Evolutionary conservation across 2,888 invertebrate genomes (phyloP), one percentile per base, ranked within the genome.

Genomic region (Byasa hedistus): DNA sequence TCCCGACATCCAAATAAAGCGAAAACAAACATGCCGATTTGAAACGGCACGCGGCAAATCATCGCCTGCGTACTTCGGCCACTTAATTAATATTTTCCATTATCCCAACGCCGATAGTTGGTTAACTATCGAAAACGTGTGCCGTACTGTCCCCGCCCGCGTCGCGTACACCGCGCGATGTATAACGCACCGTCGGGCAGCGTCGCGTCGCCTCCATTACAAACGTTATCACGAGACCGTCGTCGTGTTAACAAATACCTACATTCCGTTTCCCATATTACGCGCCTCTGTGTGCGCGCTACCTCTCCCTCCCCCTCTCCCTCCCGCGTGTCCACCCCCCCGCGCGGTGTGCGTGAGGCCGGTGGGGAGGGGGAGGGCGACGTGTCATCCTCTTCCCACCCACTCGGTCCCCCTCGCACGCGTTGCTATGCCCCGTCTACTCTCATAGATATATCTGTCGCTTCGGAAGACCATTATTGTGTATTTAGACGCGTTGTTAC

Each of bases 401-500:
- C 59, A 57, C 62, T 15, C 54, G 39, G 57, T 66, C 48, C 66
- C 68, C 64, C 48, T 70, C 65, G 78, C 83, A 73, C 76, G 74
- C 77, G 48, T 48, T 48, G 48, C 48, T 19, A 48, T 48, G 48
- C 48, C 19, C 48, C 4, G 68, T 70, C 71, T 71, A 70, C 67
- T 68, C 72, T 72, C 71, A 73, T 81, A 79, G 69, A 69, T 69
- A 68, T 68, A 63, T 69, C 59, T 55, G 68, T 74, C 74, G 74
- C 75, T 80, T 79, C 77, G 76, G 75, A 79, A 81, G 83, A 83
- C 84, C 81, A 87, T 87, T 86, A 87, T 83, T 80, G 80, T 83
- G 79, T 83, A 80, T 78, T 84, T 81, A 83, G 78, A 77, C 55
- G 65, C 54, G 67, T 68, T 69, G 68, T 69, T 57, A 65, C 65